A percentile compares a stretch with the other conserved stretches of the same genome.
Conservation (phyloP, 2,113 vertebrate genomes). For the Castor canadensis region DNA sequence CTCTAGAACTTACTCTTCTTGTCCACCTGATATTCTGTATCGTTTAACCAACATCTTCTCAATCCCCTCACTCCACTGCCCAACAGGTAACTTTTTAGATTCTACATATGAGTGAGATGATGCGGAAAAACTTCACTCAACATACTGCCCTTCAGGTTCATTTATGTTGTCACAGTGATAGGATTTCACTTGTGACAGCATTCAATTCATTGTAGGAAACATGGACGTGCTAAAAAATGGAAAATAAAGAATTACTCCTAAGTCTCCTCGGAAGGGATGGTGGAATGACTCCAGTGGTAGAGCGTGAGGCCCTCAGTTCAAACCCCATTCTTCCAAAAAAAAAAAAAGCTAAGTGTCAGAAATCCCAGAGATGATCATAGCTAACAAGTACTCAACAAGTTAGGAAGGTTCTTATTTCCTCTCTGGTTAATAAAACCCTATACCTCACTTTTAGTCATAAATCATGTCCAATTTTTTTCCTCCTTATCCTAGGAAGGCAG, state of each 20-base stretch:
- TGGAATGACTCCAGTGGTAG: too few species aligned
- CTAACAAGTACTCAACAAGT: background rate
- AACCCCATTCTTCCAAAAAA: too few species aligned
- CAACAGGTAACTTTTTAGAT: background rate
- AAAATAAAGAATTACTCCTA: background rate
- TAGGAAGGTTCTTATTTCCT: background rate
- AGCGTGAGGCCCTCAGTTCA: too few species aligned
- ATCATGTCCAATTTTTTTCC: background rate
- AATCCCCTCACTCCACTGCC: background rate
- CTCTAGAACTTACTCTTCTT: background rate
- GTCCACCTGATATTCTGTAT: background rate
- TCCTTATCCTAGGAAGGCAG: background rate
- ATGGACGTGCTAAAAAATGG: background rate
- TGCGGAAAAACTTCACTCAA: background rate
- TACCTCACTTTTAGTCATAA: background rate
- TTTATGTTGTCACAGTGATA: too few species aligned
- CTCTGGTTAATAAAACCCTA: background rate
- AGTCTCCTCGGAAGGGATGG: too few species aligned
- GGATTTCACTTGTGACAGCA: too few species aligned
- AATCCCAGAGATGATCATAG: background rate
- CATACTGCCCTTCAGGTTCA: background rate
- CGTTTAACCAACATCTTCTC: background rate
- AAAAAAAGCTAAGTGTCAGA: too few species aligned
- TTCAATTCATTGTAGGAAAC: background rate
- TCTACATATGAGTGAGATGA: background rate